A percentile compares a stretch with the other conserved stretches of the same genome.
Conservation (phyloP, 2,113 vertebrate species). For the Gavia stellata region DNA sequence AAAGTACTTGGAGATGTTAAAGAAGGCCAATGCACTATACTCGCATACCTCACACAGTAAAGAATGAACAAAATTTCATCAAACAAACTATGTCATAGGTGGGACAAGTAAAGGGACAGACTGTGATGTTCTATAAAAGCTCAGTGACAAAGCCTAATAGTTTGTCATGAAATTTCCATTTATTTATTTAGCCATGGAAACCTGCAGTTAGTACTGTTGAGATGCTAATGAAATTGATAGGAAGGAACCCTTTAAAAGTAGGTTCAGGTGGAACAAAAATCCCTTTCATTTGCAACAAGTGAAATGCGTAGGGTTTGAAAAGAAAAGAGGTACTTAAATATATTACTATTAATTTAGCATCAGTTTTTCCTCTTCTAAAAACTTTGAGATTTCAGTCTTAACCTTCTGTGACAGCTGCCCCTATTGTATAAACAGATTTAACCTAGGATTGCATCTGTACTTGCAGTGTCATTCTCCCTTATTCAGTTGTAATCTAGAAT, state of each 20-base stretch:
- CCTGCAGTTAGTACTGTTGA: not conserved
- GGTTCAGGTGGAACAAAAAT: conserved; percentile 1
- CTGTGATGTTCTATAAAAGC: not conserved
- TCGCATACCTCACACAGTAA: not conserved
- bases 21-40: not conserved
- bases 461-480: not conserved
- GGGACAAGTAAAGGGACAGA: not conserved
- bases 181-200: not conserved
- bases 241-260: not conserved
- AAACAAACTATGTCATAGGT: not conserved
- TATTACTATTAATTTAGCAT: not conserved
- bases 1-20: not conserved
- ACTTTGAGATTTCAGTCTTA: not conserved
- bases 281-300: not conserved
- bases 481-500: not conserved
- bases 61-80: not conserved
- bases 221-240: not conserved
- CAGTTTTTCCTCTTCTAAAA: not conserved
- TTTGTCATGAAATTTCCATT: not conserved
- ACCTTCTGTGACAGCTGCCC: not conserved
- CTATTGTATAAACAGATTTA: not conserved
- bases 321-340: not conserved
- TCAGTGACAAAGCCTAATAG: not conserved
- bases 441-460: not conserved
- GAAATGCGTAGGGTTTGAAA: not conserved